Evolutionary conservation across 2,797 vertebrate species (phyloP).

Genomic region (Gymnodraco acuticeps): DNA sequence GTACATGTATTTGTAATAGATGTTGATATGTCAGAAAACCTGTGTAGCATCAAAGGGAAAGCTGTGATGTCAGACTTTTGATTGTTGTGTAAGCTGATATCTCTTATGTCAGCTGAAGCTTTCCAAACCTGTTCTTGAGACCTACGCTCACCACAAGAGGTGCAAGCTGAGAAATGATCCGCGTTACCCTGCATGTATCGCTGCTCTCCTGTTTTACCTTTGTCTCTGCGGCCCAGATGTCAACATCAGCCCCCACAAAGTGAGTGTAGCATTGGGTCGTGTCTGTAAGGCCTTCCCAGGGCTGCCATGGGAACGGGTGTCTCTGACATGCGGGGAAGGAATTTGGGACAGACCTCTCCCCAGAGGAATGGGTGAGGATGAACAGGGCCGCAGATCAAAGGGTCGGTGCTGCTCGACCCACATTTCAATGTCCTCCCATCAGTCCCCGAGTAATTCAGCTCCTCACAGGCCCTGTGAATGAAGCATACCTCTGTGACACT

Average conservation of each 20-base stretch:
- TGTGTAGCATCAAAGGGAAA: constrained; percentile 34
- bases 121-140: constrained; percentile 35
- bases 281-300: constrained; percentile 40
- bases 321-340: constrained; percentile 58
- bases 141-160: constrained; percentile 6
- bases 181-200: constrained; percentile 21
- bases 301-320: constrained; percentile 57
- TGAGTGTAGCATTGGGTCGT: constrained; percentile 47
- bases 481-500: constrained; percentile 29
- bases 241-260: constrained; percentile 26
- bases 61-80: constrained; percentile 6
- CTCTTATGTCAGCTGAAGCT: too few relatives aligned
- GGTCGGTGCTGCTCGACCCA: not conserved
- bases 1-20: constrained; percentile 25
- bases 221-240: constrained; percentile 61
- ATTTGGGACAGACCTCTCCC: constrained; percentile 66
- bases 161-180: constrained; percentile 47
- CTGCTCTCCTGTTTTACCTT: constrained; percentile 31
- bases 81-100: constrained; percentile 21
- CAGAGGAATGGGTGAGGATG: constrained; percentile 58
- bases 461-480: constrained; percentile 12
- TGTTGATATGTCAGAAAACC: constrained; percentile 33
- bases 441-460: constrained; percentile 21
- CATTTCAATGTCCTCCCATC: constrained; percentile 44
- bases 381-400: constrained; percentile 70